Conservation (phyloP, 2,113 vertebrate genomes). For the Sclerurus mexicanus region DNA sequence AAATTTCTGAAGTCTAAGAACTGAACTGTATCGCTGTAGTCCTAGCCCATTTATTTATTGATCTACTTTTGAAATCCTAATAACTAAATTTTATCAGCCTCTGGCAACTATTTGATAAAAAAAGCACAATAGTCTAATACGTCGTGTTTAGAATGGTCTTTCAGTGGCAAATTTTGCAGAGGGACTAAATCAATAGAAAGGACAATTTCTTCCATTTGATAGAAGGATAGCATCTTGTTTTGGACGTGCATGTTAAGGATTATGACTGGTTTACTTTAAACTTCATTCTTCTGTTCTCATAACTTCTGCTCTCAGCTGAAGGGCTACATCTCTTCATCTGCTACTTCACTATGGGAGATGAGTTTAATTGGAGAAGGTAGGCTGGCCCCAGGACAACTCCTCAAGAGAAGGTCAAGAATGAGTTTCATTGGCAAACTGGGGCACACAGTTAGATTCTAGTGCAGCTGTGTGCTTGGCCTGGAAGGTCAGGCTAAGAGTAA, state of each 20-base stretch:
- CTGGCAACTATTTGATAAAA: neutral
- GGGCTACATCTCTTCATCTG: neutral
- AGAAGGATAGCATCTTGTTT: neutral
- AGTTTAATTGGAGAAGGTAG: neutral
- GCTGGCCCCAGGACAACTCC: neutral
- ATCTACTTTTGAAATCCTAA: neutral
- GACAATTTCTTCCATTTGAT: neutral
- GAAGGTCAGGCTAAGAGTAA: neutral
- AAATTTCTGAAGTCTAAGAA: neutral
- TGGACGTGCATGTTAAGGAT: neutral
- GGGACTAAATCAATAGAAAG: neutral
- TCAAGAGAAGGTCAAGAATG: neutral
- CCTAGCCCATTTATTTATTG: neutral
- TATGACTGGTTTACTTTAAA: neutral
- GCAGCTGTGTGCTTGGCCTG: neutral
- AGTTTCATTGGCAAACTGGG: neutral
- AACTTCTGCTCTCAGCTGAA: neutral
- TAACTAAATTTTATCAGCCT: neutral
- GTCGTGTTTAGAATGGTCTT: neutral
- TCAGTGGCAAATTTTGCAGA: neutral
- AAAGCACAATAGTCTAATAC: neutral
- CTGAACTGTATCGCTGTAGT: neutral
- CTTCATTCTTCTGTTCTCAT: neutral
- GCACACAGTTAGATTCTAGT: neutral
- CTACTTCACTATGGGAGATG: neutral